Evolutionary conservation across 2,888 invertebrate species (phyloP), one percentile per base, ranked within the genome.

Genomic region (Leucophenga maculata): DNA sequence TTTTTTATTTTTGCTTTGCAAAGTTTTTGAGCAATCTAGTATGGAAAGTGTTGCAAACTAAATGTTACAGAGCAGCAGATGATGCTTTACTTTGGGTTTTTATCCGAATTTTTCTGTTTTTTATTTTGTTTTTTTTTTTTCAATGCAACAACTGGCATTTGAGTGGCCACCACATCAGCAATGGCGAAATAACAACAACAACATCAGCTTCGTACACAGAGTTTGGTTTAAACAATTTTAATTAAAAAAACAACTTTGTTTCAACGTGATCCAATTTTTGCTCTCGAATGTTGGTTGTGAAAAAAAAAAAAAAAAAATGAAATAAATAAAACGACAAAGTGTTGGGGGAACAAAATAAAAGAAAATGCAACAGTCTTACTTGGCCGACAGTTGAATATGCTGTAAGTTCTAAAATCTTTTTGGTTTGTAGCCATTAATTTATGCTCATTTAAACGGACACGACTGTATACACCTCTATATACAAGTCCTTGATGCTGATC

Each of bases 231-330:
- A 62, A 62, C 62, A 62, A 46, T 62, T 62, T 62, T 62, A 62
- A 62, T 62, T 62, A 62, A 62, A 62, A 39, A 62, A 62, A 39
- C 39, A 46, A 62, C 62, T 62, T 62, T 62, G 62, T 62, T 62
- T 62, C 13, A 20, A 46, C 44, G 62, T 62, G 62, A 46, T 62
- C 46, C 62, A 46, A 46, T 46, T 62, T 62, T 16, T 3, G 46
- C 46, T 11, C 62, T 14, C 32, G n/a, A 32, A 39, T 39, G 39
- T 11, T 11, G 39, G 8, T 39, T 3, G 11, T 6, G 39, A 59
- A 59, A 59, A 31, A 22, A 59, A 59, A 16, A 59, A 59, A 14
- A 6, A 16, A 32, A 59, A 16, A 59, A 59, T 4, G 1, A 16
- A 32, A 31, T 9, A 59, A 32, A 14, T 14, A 16, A 59, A 32